phyloP scores from a whole-genome alignment of 2,888 invertebrate genomes.

The Dryobotodes eremita region DNA sequence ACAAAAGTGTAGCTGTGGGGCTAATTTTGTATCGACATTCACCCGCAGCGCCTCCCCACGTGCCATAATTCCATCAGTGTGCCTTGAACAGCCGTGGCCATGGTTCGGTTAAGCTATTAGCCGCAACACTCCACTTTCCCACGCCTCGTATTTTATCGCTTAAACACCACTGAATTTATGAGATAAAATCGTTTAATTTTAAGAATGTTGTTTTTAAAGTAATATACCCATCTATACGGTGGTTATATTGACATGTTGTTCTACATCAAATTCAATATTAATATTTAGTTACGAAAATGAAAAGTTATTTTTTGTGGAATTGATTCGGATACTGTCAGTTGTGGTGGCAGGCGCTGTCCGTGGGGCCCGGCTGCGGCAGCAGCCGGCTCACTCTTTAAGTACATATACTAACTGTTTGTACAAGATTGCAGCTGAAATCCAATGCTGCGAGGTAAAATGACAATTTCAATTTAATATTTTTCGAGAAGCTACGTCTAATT shows the following conservation, averaged over 20 bases:
- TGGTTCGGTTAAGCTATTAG: slow-evolving; percentile 12
- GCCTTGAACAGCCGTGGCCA: slow-evolving; percentile 8
- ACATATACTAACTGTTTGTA: background rate
- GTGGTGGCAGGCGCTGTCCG: background rate
- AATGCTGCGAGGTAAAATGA: background rate
- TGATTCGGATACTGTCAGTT: slow-evolving; percentile 1
- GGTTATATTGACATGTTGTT: background rate
- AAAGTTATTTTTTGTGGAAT: slow-evolving; percentile 14
- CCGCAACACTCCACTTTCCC: slow-evolving; percentile 31
- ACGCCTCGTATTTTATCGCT: slow-evolving; percentile 26
- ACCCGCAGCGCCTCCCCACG: background rate
- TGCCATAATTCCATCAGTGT: slow-evolving; percentile 28
- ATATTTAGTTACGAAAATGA: background rate
- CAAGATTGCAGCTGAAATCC: slow-evolving; percentile 17
- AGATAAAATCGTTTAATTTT: background rate
- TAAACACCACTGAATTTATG: slow-evolving; percentile 1
- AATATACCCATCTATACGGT: background rate
- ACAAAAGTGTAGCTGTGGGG: background rate
- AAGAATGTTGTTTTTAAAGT: background rate
- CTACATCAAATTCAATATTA: background rate
- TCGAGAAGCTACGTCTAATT: background rate
- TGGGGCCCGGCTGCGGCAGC: background rate
- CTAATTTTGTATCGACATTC: background rate
- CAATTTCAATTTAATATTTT: slow-evolving; percentile 1
- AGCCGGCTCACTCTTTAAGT: background rate